Evolutionary conservation across 2,113 vertebrate species (phyloP), one percentile per base, ranked within the genome.

Genomic region (Heliornis fulica): DNA sequence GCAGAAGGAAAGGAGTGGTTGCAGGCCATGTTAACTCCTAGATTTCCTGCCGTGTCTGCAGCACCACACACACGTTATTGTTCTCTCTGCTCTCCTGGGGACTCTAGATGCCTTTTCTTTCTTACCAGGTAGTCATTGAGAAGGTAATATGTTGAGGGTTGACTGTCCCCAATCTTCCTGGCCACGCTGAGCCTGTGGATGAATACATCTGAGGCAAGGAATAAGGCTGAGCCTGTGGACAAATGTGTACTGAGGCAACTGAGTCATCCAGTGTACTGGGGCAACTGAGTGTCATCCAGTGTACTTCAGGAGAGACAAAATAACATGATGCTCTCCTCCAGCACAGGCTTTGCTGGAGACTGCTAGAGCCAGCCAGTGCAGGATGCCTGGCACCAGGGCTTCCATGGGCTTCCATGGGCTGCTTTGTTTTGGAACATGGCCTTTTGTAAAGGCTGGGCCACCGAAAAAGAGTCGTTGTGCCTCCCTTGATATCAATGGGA

Each of bases 101-200:
- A 65, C 61, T 93, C 57, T 41, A 57, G 65, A 74, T 66, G 53
- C 92, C 79, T 95, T 78, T 93, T 61, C 28, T 45, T 95, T 93
- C 74, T 88, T 14, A 45, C 18, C 29, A 80, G 63, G 54, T 66
- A 88, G 48, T 60, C 45, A 21, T 36, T 89, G 87, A 86, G 75
- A 46, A 70, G 74, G 53, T 32, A 13, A 38, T 38, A 14, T 38
- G 53, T 77, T 7, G 50, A 45, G 65, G 34, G 31, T 69, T 56
- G 53, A 41, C 87, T 96, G 45, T 94, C 89, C 48, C 70, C 10
- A 10, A 19, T 43, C 38, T 59, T 74, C 19, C 9, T 66, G 43
- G 82, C 8, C 50, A 61, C 31, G 54, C 50, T 23, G 69, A 87
- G 57, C 57, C 57, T 72, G 21, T 53, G 54, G 45, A 31, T 69